Conservation (phyloP, 2,888 invertebrate genomes). For the Sesamia inferens region DNA sequence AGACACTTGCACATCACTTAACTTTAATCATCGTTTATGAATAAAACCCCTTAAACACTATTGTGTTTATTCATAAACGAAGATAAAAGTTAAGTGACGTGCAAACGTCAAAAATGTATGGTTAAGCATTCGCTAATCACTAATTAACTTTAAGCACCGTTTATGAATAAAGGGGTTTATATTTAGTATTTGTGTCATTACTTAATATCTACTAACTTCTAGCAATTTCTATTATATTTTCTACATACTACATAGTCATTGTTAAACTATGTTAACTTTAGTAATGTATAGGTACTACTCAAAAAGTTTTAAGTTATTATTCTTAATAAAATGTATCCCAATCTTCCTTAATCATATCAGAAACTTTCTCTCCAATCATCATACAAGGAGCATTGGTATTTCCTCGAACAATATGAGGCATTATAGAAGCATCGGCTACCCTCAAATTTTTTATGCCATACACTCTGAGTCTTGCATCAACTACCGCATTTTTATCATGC, state of each 20-base stretch:
- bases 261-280: background rate
- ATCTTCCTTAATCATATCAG: slow-evolving; percentile 82
- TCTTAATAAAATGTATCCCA: slow-evolving; percentile 72
- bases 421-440: slow-evolving; percentile 94
- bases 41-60: too few relatives aligned
- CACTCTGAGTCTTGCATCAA: slow-evolving; percentile 77
- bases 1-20: too few relatives aligned
- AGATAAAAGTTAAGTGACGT: too few relatives aligned
- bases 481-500: slow-evolving; percentile 80
- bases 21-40: too few relatives aligned
- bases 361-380: slow-evolving; percentile 93
- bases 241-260: background rate
- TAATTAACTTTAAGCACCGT: too few relatives aligned
- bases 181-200: background rate
- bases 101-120: too few relatives aligned
- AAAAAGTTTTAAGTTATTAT: background rate
- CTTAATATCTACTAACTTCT: background rate
- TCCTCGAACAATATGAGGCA: slow-evolving; percentile 94
- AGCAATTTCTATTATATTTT: background rate
- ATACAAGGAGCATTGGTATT: slow-evolving; percentile 95
- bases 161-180: background rate
- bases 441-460: slow-evolving; percentile 87
- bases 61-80: too few relatives aligned
- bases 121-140: too few relatives aligned
- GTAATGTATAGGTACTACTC: background rate